Evolutionary conservation across 1,140 invertebrate species (phyloP), one percentile per base, ranked within the genome.

Genomic region (Zaprionus inermis): DNA sequence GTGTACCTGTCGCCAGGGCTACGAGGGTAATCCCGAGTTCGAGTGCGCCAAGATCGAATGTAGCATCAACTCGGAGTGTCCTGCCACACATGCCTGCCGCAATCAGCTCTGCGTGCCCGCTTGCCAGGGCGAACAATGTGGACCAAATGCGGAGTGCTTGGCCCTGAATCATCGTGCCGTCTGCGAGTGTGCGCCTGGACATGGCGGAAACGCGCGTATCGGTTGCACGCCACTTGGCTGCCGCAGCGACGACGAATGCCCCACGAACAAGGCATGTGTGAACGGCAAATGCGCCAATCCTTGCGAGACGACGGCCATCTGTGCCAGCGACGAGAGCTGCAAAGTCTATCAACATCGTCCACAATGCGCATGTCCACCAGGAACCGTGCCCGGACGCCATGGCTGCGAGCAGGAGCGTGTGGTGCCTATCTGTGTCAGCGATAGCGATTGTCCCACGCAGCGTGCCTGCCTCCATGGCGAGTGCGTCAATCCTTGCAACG

Each of bases 401-500:
- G 96, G 96, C 36, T 98, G 97, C 85, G 93, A 94, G 54, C 93
- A 93, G 92, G 93, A 93, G 80, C 93, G 91, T 55, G 78, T 84
- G 6, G 93, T 93, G 78, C 93, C 93, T 71, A 94, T 94, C 75
- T 98, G 97, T 85, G 93, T 94, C 81, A 94, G 94, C 22, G 97
- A 98, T 83, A 93, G 93, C 1, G 97, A 98, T 51, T 98, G 97
- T 92, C 96, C 96, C 72, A 95, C 94, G 6, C 96, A 96, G 79
- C 95, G 94, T 6, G 96, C 96, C 0, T 98, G 97, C 86, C 95
- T 98, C 63, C 94, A 96, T 51, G 94, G 94, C 11, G 94, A 95
- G 71, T 98, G 97, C 86, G 94, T 96, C 6, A 97, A 98, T 93
- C 97, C 97, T 7, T 98, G 97, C 77, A 93, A 94, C 32, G 94